These are phyloP conservation scores for Ips typographus DNA, from an alignment of 1,140 invertebrate species.

Conservation along the genomic window DNA sequence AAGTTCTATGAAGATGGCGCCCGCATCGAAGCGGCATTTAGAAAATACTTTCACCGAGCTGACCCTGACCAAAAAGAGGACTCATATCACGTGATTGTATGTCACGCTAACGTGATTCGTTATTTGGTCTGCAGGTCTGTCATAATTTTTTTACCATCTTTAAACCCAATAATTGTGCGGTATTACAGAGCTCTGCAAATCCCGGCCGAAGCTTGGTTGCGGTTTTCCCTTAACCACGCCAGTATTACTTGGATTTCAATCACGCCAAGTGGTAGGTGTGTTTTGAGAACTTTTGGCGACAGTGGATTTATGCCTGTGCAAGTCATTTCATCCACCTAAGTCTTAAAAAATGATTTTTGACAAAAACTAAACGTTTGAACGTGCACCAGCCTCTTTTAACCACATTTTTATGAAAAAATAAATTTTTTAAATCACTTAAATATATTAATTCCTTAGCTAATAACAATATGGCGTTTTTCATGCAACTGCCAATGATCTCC, in stretches of 20 bases:
- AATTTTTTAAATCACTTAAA: neutral
- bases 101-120: conserved; percentile 97
- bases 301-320: conserved; percentile 83
- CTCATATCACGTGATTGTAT: conserved; percentile 90
- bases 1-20: conserved; percentile 95
- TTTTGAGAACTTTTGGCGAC: conserved; percentile 79
- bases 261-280: conserved; percentile 81
- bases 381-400: neutral
- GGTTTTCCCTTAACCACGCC: conserved; percentile 86
- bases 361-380: neutral
- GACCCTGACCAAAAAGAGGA: conserved; percentile 77
- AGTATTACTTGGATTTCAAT: conserved; percentile 93
- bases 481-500: conserved; percentile 40
- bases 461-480: conserved; percentile 37
- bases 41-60: conserved; percentile 92
- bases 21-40: conserved; percentile 94
- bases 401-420: neutral
- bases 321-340: conserved; percentile 53
- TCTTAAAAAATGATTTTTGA: neutral
- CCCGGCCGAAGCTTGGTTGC: conserved; percentile 94
- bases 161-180: conserved; percentile 34
- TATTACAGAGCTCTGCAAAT: conserved; percentile 90
- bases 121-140: conserved; percentile 93
- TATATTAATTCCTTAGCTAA: neutral
- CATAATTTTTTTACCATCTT: neutral